These are phyloP conservation scores for Oxycera nigricornis DNA, from an alignment of 2,888 invertebrate genomes.

Conservation along the genomic window DNA sequence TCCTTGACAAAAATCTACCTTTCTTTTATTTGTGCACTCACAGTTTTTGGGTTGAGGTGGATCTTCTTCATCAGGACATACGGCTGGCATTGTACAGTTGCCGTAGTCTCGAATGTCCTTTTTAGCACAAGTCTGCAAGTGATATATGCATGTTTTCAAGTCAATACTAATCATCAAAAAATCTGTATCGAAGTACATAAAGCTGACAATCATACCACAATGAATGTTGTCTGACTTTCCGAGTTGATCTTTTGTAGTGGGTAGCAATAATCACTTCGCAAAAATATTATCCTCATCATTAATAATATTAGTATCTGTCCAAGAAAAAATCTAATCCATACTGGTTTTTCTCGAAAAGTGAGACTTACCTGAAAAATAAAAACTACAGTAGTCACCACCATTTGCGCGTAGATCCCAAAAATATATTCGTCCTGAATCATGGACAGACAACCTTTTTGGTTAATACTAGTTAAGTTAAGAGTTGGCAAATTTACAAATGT, in stretches of 20 bases:
- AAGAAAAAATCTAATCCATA: not conserved
- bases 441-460: conserved; percentile 42
- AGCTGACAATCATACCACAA: conserved; percentile 6
- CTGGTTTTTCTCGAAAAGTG: not conserved
- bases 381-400: conserved; percentile 1
- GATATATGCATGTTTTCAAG: not conserved
- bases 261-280: not conserved
- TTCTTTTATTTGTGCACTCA: not conserved
- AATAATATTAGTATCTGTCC: conserved; percentile 38
- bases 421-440: conserved; percentile 20
- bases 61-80: conserved; percentile 1
- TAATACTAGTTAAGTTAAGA: conserved; percentile 39
- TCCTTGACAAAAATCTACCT: not conserved
- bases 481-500: conserved; percentile 34
- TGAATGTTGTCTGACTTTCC: conserved; percentile 40
- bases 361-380: conserved; percentile 35
- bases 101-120: not conserved
- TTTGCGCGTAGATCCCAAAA: not conserved
- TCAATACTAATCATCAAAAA: not conserved
- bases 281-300: conserved; percentile 29
- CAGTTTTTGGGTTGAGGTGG: not conserved
- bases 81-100: not conserved
- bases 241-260: conserved; percentile 18
- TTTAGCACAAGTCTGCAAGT: conserved; percentile 9
- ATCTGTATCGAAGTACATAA: not conserved